Conservation (phyloP, 2,888 invertebrate species). For the Diplolepis rosae region DNA sequence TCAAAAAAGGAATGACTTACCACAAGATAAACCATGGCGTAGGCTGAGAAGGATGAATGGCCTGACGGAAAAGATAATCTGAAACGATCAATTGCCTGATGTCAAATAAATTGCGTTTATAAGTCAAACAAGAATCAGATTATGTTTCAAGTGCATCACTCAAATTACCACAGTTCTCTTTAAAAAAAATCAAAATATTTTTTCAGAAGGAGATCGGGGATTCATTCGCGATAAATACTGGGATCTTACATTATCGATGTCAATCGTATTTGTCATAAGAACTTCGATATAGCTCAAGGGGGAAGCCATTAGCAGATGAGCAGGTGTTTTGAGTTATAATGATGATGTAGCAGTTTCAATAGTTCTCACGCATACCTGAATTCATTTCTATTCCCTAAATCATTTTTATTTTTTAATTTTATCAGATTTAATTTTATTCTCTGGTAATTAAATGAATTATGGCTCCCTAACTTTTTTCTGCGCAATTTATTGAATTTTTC, state of each 20-base stretch:
- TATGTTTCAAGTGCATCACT: slow-evolving; percentile 25
- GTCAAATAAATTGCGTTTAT: slow-evolving; percentile 55
- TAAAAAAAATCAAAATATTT: neutral
- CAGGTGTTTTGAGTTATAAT: slow-evolving; percentile 1
- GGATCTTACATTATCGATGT: slow-evolving; percentile 21
- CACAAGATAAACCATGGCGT: slow-evolving; percentile 88
- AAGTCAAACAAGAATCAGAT: slow-evolving; percentile 31
- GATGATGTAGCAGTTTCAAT: neutral
- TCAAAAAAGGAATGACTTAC: slow-evolving; percentile 77
- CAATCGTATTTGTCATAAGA: slow-evolving; percentile 35
- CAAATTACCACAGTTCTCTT: slow-evolving; percentile 15
- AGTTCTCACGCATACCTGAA: too few relatives aligned
- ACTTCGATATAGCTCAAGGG: slow-evolving; percentile 21
- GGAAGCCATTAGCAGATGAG: neutral
- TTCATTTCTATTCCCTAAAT: too few relatives aligned
- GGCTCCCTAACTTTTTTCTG: too few relatives aligned
- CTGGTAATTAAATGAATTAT: too few relatives aligned
- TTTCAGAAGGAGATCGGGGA: neutral
- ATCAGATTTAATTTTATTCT: too few relatives aligned
- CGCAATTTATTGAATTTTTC: too few relatives aligned
- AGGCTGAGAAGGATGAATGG: slow-evolving; percentile 92
- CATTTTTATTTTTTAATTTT: too few relatives aligned
- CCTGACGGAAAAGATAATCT: slow-evolving; percentile 93
- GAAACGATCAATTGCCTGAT: slow-evolving; percentile 61
- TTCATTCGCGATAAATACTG: slow-evolving; percentile 13